phyloP scores from a whole-genome alignment of 2,113 vertebrate genomes.

The Mesitornis unicolor region DNA sequence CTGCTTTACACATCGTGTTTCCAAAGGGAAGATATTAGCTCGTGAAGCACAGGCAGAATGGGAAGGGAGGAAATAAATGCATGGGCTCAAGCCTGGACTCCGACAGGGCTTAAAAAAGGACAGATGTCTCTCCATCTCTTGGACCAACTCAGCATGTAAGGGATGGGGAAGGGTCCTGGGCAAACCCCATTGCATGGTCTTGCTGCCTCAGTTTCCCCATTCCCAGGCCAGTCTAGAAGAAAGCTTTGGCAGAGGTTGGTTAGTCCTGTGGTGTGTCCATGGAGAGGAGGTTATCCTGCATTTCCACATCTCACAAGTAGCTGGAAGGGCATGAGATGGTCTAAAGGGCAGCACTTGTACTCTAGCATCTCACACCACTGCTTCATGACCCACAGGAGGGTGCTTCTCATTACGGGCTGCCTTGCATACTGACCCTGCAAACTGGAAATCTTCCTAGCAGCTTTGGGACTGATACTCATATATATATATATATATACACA shows the following conservation, averaged over 20 bases:
- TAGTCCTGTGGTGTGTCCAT: background rate
- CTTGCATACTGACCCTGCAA: background rate
- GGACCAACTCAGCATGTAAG: background rate
- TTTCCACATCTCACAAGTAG: background rate
- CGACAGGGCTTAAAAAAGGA: background rate
- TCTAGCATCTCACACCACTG: background rate
- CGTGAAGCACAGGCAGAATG: background rate
- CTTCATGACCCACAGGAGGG: accelerated
- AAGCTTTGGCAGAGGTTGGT: background rate
- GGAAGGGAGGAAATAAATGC: background rate
- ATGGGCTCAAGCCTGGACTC: background rate
- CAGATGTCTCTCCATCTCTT: background rate
- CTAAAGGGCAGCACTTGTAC: background rate
- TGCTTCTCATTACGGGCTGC: background rate
- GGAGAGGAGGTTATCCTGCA: background rate
- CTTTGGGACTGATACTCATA: background rate
- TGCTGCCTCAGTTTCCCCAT: background rate
- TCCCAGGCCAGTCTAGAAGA: background rate
- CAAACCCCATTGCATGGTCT: accelerated
- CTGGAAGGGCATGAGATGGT: background rate
- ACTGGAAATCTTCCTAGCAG: background rate
- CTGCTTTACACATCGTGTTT: background rate
- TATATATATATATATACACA: background rate
- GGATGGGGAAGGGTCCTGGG: background rate
- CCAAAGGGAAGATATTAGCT: background rate